Conservation (phyloP, 2,888 invertebrate species). For the Eumerus sabulonum region DNA sequence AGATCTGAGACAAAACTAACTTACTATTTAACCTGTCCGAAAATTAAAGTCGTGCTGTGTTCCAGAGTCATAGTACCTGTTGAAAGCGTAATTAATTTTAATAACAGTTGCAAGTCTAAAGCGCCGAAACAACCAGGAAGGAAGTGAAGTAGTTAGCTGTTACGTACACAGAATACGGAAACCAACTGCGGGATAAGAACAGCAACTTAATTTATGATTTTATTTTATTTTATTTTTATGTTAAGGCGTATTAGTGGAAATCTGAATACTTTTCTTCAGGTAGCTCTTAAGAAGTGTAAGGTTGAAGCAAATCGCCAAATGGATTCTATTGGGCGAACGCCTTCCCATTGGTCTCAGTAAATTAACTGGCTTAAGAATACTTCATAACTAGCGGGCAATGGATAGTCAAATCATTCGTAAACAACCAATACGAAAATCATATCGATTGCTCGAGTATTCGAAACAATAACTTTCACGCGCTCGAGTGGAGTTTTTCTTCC, state of each 20-base stretch:
- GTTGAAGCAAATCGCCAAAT: no score
- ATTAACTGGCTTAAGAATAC: constrained; percentile 25
- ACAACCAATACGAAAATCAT: not conserved
- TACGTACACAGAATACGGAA: constrained; percentile 35
- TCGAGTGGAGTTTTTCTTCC: no score
- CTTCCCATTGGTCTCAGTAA: constrained; percentile 17
- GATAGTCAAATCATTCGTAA: constrained; percentile 40
- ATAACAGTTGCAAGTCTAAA: constrained; percentile 53
- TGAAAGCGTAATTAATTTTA: constrained; percentile 64
- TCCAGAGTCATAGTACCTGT: constrained; percentile 38
- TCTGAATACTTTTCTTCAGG: no score
- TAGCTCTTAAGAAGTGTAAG: no score
- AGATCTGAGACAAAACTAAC: constrained; percentile 10
- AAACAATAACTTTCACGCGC: no score
- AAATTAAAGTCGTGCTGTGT: constrained; percentile 11
- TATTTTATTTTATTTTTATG: constrained; percentile 12
- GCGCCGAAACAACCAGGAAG: not conserved
- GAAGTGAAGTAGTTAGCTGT: constrained; percentile 6
- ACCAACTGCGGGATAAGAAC: not conserved
- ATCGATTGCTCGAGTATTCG: no score
- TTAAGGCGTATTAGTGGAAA: constrained; percentile 14
- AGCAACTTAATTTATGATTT: constrained; percentile 50
- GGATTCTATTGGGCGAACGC: no score
- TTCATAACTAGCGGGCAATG: constrained; percentile 16
- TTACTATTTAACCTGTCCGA: constrained; percentile 21